Evolutionary conservation across 2,888 invertebrate genomes (phyloP).

Genomic region (Periphyllus acericola): DNA sequence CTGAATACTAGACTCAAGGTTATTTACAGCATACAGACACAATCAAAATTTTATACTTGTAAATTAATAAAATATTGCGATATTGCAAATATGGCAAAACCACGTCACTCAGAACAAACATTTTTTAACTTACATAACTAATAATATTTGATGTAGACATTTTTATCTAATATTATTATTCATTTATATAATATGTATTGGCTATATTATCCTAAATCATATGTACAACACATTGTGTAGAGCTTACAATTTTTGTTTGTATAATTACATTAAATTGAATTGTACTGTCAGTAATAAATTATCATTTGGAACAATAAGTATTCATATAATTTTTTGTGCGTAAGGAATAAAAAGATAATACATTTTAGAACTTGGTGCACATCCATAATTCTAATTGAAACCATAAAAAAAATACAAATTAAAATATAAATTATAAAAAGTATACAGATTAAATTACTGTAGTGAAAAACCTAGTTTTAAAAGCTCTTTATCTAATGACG

Average conservation of each 20-base stretch:
- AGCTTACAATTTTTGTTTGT: constrained; percentile 38
- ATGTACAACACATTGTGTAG: constrained; percentile 30
- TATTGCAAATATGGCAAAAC: constrained; percentile 56
- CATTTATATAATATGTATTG: constrained; percentile 45
- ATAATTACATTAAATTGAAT: constrained; percentile 41
- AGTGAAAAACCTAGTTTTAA: background rate
- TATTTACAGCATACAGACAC: constrained; percentile 49
- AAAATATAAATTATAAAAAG: background rate
- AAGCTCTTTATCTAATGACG: background rate
- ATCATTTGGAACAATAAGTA: constrained; percentile 44
- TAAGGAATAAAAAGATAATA: constrained; percentile 38
- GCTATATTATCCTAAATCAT: constrained; percentile 52
- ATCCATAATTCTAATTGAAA: constrained; percentile 4
- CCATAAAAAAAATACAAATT: background rate
- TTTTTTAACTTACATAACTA: constrained; percentile 48
- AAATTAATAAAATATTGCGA: constrained; percentile 53
- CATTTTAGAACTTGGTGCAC: constrained; percentile 23
- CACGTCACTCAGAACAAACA: constrained; percentile 45
- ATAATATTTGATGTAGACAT: constrained; percentile 42
- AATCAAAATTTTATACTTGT: constrained; percentile 41
- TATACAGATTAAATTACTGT: background rate
- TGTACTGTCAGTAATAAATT: constrained; percentile 50
- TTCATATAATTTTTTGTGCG: constrained; percentile 42
- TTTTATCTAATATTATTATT: constrained; percentile 41
- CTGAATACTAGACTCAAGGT: constrained; percentile 24